A percentile compares a stretch with the other conserved stretches of the same genome.
Evolutionary conservation across 2,888 invertebrate genomes (phyloP).

Genomic region (Orchesellides sinensis): DNA sequence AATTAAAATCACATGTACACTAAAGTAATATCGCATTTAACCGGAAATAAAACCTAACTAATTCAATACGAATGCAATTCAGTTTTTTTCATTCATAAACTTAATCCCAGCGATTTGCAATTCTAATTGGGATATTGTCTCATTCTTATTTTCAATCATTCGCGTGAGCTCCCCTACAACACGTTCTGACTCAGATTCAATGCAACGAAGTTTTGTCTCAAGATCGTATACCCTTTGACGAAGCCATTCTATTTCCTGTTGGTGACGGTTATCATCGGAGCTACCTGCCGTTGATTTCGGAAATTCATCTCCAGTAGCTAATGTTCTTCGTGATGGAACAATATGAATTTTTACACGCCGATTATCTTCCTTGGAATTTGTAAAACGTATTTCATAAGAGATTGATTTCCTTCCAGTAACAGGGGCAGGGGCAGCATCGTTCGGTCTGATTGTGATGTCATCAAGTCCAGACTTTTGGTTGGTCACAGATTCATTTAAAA

Average conservation of each 20-base stretch:
- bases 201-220: conserved; percentile 27
- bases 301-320: not conserved
- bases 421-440: too few relatives aligned
- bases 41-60: too few relatives aligned
- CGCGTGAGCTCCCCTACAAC: conserved; percentile 29
- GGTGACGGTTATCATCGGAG: not conserved
- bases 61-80: too few relatives aligned
- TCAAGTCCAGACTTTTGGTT: not conserved
- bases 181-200: conserved; percentile 41
- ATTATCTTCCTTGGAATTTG: conserved; percentile 36
- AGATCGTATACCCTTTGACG: conserved; percentile 23
- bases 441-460: not conserved
- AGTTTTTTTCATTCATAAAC: not conserved
- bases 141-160: conserved; percentile 45
- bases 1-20: too few relatives aligned
- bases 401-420: conserved; percentile 46
- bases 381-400: conserved; percentile 45
- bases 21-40: too few relatives aligned
- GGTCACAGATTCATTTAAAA: too few relatives aligned
- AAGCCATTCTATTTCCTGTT: conserved; percentile 31
- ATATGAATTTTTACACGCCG: conserved; percentile 40
- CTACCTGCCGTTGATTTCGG: not conserved
- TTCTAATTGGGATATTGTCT: conserved; percentile 40
- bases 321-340: conserved; percentile 1
- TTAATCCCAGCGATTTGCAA: conserved; percentile 39